Base-by-base conservation (phyloP, 2,888 invertebrate genomes). In the Pasiphila rectangulata region DNA sequence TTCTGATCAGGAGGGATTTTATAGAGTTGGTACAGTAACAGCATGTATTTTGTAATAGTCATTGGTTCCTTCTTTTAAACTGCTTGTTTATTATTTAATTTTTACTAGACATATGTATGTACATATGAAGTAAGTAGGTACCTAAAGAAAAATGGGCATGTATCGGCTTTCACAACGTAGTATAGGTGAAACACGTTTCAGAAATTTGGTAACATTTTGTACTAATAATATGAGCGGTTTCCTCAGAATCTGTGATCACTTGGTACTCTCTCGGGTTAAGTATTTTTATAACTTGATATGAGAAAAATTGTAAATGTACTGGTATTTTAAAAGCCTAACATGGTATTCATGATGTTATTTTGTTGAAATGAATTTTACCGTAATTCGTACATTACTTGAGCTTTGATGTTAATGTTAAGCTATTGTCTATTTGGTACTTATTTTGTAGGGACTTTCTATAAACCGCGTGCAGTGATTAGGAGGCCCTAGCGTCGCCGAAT, bases 201-300 rank as follows among this genome's bases (percentile, higher is more conserved):
- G 64, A 64, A 66, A 64, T 62, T 83, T 83, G 69, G 79, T 82
- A 68, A 81, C 78, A 77, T 79, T 77, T 77, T 76, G 79, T 78
- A 82, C 79, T 82, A 66, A 71, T 83, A 69, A 49, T 25, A 75
- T 70, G 77, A 79, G 69, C 85, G 85, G 85, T 79, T 61, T 67
- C 76, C 76, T 85, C 82, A 76, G 72, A 85, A 87, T 87, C 87
- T 87, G 87, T 88, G 87, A 88, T 87, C 82, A 86, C 83, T 78
- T 86, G 83, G 87, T 88, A 88, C 88, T 88, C 88, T 87, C 85
- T 87, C 73, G 76, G 75, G 80, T 74, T 82, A 85, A 83, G 83
- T 80, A 76, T 69, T 80, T 81, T 83, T 80, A 74, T 79, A 81
- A 68, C 73, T 76, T 68, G 74, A 78, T 73, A 75, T 71, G 56